A percentile compares a stretch with the other conserved stretches of the same genome.
Evolutionary conservation across 2,113 vertebrate genomes (phyloP).

Genomic region (Sinocyclocheilus rhinocerous): DNA sequence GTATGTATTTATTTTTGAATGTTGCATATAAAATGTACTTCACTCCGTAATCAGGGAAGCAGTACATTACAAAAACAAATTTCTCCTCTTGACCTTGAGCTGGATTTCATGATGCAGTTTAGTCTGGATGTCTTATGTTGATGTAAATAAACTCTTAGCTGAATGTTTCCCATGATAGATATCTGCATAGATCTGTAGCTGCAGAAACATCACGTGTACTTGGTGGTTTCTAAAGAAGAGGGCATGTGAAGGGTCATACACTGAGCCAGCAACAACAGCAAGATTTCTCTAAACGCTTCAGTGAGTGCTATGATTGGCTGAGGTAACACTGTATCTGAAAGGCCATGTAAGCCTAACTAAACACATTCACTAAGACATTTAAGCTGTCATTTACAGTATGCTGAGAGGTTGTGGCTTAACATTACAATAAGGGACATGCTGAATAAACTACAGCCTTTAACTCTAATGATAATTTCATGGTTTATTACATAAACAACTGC

Average conservation of each 20-base stretch:
- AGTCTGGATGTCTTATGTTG: neutral
- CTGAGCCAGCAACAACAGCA: conserved; percentile 4
- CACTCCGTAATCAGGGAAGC: neutral
- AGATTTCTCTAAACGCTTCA: neutral
- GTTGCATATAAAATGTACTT: neutral
- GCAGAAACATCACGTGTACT: neutral
- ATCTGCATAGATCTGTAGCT: neutral
- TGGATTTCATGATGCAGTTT: neutral
- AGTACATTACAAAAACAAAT: neutral
- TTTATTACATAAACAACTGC: neutral
- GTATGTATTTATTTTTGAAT: neutral
- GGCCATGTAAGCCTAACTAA: neutral
- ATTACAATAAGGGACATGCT: neutral
- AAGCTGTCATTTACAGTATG: neutral
- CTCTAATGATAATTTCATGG: neutral
- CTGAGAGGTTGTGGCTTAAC: neutral
- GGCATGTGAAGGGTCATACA: conserved; percentile 21
- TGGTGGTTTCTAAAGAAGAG: neutral
- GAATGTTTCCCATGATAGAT: conserved; percentile 21
- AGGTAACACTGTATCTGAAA: neutral
- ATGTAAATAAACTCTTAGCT: conserved; percentile 11
- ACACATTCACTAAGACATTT: neutral
- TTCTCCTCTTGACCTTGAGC: neutral
- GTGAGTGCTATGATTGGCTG: no score
- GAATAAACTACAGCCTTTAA: neutral